A percentile compares a stretch with the other conserved stretches of the same genome.
Conservation (phyloP, 2,888 invertebrate species). For the Gasteruption jaculator region DNA sequence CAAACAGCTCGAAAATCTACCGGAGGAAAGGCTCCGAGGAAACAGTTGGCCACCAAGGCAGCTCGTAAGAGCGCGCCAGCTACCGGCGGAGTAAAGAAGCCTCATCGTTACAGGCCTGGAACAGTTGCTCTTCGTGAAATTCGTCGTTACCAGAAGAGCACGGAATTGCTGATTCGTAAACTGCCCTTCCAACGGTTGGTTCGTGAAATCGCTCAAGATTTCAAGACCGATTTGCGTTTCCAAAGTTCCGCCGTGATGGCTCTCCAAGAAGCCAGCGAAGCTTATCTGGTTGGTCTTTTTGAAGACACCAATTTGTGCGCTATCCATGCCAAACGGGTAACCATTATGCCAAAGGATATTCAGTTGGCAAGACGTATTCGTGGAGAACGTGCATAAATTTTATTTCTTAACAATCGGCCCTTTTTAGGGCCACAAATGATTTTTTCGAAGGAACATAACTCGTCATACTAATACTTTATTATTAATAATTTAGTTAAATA, state of each 20-base stretch:
- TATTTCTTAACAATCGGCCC: constrained; percentile 18
- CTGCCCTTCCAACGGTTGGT: constrained; percentile 94
- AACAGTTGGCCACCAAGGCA: constrained; percentile 89
- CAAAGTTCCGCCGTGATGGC: constrained; percentile 94
- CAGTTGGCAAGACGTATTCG: constrained; percentile 94
- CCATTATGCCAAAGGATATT: constrained; percentile 98
- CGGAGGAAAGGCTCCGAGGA: constrained; percentile 94
- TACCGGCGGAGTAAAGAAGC: constrained; percentile 94
- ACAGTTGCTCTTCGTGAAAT: constrained; percentile 96
- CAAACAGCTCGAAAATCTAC: constrained; percentile 96
- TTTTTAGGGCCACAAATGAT: constrained; percentile 27
- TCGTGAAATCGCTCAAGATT: constrained; percentile 96
- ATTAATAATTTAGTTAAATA: too few relatives aligned
- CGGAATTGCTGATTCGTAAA: constrained; percentile 92
- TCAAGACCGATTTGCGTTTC: constrained; percentile 94
- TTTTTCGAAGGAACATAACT: too few relatives aligned
- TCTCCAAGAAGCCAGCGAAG: constrained; percentile 85
- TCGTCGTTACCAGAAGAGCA: constrained; percentile 93
- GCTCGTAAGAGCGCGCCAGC: constrained; percentile 93
- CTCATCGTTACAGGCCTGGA: constrained; percentile 93
- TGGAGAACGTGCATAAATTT: constrained; percentile 78
- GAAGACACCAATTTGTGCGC: constrained; percentile 98
- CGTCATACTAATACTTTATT: too few relatives aligned
- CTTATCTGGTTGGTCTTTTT: constrained; percentile 89
- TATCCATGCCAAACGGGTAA: constrained; percentile 95